Base-by-base conservation (phyloP, 35 echinoderm and acorn worm genomes). In the Apostichopus parvimensis region DNA sequence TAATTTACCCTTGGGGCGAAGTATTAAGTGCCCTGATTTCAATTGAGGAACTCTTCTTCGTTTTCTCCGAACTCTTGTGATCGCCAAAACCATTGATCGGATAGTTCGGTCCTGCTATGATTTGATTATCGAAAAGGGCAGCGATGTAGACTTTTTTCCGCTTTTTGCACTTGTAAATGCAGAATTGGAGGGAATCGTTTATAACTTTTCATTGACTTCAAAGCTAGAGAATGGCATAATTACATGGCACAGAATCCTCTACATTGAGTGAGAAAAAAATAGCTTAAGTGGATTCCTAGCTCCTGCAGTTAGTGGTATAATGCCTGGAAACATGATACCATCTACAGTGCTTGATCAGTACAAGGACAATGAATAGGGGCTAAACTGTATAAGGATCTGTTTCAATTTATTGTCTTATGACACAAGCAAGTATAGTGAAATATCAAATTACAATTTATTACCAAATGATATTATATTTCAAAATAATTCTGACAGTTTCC, bases 21-120 rank as follows among this genome's bases (percentile, higher is more conserved):
- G 14, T 59, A 84, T 84, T 84, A 60, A 58, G 81, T 84, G 81
- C 56, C 81, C 81, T 84, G 81, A 84, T 84, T 84, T 84, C 22
- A 84, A 52, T 23, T 6, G 54, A 21, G 23, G 57, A 61, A 84
- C 20, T 84, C 57, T 55, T 9, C 56, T 22, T 84, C 17, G 14
- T 84, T 84, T 84, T 84, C 81, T 84, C 14, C 17, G 34, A 58
- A 58, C 20, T 60, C 81, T 7, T 20, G 54, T 21, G 56, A 84
- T 84, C 6, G 52, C 78, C 78, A 84, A 60, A 9, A 59, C 54
- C 55, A 84, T 59, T 60, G 81, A 59, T 59, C 81, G 54, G 8
- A 84, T 59, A 58, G 81, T 59, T 53, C 10, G 55, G 12, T 56
- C 52, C 81, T 60, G 9, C 81, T 58, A 84, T 58, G 56, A 84